phyloP scores from a whole-genome alignment of 2,797 vertebrate genomes.

The Xenopus petersii region DNA sequence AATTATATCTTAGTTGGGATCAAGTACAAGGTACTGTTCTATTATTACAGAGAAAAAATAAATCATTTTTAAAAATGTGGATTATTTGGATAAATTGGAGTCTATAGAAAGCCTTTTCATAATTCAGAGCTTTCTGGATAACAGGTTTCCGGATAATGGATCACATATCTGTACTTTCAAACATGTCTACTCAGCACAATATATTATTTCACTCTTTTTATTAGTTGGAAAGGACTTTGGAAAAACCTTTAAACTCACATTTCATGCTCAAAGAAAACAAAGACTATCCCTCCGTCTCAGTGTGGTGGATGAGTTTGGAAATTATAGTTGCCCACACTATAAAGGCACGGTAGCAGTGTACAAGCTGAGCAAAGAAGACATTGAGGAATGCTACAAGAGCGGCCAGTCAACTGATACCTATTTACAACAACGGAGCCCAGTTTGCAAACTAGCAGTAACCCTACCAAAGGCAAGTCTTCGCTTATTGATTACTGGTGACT shows the following conservation, averaged over 20 bases:
- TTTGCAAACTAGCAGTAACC: constrained; percentile 77
- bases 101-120: too few species aligned
- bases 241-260: constrained; percentile 66
- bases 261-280: constrained; percentile 78
- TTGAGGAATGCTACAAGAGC: constrained; percentile 59
- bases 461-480: constrained; percentile 74
- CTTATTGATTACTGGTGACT: too few species aligned
- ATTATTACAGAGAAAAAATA: too few species aligned
- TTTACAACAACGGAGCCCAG: constrained; percentile 60
- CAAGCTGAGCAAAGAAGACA: constrained; percentile 68
- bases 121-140: too few species aligned
- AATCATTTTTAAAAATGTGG: too few species aligned
- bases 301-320: constrained; percentile 81
- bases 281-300: constrained; percentile 69
- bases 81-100: too few species aligned
- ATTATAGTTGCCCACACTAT: constrained; percentile 82
- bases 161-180: too few species aligned
- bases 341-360: constrained; percentile 77
- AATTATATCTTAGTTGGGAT: too few species aligned
- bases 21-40: too few species aligned
- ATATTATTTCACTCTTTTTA: too few species aligned
- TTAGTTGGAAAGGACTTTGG: constrained; percentile 54
- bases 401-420: constrained; percentile 43
- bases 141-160: too few species aligned
- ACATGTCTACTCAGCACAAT: too few species aligned